Evolutionary conservation across 2,888 invertebrate species (phyloP), one percentile per base, ranked within the genome.

Genomic region (Neoascia interrupta): DNA sequence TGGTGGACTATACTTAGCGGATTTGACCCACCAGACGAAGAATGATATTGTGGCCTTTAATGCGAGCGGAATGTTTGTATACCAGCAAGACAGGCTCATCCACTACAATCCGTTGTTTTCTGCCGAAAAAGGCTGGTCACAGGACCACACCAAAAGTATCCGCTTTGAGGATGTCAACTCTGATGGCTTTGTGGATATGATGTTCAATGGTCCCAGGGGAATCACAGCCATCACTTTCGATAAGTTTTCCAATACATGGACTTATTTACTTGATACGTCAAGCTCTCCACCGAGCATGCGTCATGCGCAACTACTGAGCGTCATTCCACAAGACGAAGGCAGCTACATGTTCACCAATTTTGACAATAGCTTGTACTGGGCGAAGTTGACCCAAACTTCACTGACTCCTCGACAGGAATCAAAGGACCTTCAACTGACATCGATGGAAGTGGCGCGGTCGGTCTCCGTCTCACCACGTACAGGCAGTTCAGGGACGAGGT

Each of bases 131-230:
- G 68, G 68, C 0, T 68, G 68, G 68, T 58, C 39, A 0, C 1
- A 6, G 1, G 11, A 39, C 0, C 68, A 68, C 11, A 47, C 28
- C 0, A 28, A 18, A 1, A 58, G 56, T 1, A 10, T 68, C 1
- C 15, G 23, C 15, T 49, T 58, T 23, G 26, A 3, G 1, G 68
- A 68, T 13, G 11, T 68, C 6, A 47, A 68, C 13, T 3, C 10
- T 2, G 66, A 66, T 19, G 47, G 54, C 36, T 8, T 8, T 1
- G 13, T 8, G 3, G 68, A 68, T 6, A 68, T 68, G 37, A 6
- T 58, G 3, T 68, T 58, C n/a, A 68, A 47, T 1, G 68, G 68
- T 5, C 68, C 68, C 0, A 41, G 5, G 41, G 68, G 68, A 1
- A 15, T 49, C 8, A n/a, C 43, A 19, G 58, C 39, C 1, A 26